Base-by-base conservation (phyloP, 2,797 vertebrate species). In the Bryconaethiops microstoma region DNA sequence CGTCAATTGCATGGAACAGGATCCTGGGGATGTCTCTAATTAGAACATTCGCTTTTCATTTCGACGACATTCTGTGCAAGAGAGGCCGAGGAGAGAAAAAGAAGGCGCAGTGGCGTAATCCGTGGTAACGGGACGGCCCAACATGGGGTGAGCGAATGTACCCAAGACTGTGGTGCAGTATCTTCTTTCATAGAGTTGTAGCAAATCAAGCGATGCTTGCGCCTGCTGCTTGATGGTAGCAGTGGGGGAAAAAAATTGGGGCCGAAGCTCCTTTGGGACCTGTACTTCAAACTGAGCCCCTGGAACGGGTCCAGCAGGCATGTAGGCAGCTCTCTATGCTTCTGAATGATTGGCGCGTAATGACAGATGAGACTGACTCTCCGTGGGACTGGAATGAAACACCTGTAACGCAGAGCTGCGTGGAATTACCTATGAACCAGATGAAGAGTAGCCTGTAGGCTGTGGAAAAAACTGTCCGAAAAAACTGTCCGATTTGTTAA, bases 11-110 rank as follows among this genome's bases (percentile, higher is more conserved):
- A 76, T 81, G 73, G 82, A 81, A 88, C 79, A 79, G 90, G 89
- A 88, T 88, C 63, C 86, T 81, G 78, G 78, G 85, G 84, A 90
- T 84, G 76, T 81, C 75, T 81, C 87, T 81, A 81, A 84, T 86
- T 84, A 79, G 87, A 90, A 92, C 91, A 93, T 91, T 85, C 91
- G 90, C 90, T 91, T 92, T 89, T 91, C 86, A 93, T 94, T 93
- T 93, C 83, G 84, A 80, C 86, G 81, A 83, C 84, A 76, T 87
- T 78, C 82, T 77, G 71, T 81, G 79, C 83, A 87, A 83, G 80
- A 74, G 64, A 82, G 74, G 73, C 68, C 25, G 55, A 62, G 6
- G 23, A 83, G 9, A 40, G 45, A 74, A 63, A 76, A 73, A 79
- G 48, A 64, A 77, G 60, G 64, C 40, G 2, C 17, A 19, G 19